Evolutionary conservation across 2,888 invertebrate genomes (phyloP).

Genomic region (Arrhopalites spinosus): DNA sequence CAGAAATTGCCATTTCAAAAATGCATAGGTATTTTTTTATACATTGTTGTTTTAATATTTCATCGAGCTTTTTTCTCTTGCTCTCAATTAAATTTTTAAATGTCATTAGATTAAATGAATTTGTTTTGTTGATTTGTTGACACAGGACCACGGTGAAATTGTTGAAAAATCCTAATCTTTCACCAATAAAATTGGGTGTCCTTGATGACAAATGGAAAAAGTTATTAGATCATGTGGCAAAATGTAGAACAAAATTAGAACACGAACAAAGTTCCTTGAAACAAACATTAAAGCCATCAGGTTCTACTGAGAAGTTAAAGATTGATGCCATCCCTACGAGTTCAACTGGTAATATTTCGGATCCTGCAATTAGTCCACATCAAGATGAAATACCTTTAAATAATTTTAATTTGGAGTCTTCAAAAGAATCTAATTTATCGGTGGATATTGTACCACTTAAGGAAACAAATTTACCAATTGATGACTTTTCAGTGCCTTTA

Average conservation of each 20-base stretch:
- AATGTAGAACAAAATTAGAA: conserved; percentile 15
- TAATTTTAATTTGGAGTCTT: background rate
- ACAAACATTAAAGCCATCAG: background rate
- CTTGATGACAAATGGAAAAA: conserved; percentile 34
- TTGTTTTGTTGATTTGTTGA: too few relatives aligned
- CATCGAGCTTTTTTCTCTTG: background rate
- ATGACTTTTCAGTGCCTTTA: background rate
- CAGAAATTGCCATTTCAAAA: conserved; percentile 35
- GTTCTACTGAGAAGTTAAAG: background rate
- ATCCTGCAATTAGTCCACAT: too few relatives aligned
- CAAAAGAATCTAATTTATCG: background rate
- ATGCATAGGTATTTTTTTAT: conserved; percentile 34
- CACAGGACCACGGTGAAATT: conserved; percentile 31
- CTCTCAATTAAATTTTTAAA: background rate
- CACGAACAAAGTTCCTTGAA: background rate
- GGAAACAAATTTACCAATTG: conserved; percentile 2
- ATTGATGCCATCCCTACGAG: background rate
- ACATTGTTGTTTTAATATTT: background rate
- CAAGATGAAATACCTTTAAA: background rate
- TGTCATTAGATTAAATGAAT: background rate
- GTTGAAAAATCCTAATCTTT: conserved; percentile 26
- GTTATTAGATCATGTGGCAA: conserved; percentile 25
- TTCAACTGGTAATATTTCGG: too few relatives aligned
- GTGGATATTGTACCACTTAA: background rate
- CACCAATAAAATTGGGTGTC: background rate